Base-by-base conservation (phyloP, 2,797 vertebrate species). In the Pelodytes ibericus region DNA sequence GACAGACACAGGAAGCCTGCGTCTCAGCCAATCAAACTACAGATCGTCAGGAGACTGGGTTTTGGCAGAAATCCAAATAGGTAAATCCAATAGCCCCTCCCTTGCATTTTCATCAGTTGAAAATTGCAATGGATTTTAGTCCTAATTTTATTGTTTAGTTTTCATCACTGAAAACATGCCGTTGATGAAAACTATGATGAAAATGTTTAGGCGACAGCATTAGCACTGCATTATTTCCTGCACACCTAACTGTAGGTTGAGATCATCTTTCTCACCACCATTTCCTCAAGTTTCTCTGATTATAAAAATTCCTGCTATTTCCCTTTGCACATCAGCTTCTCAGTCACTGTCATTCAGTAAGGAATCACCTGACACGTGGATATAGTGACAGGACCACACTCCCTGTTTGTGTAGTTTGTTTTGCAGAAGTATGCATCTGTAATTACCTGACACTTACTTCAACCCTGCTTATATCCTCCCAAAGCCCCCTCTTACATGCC, bases 361-460 rank as follows among this genome's bases (percentile, higher is more conserved):
- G 22, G 16, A 67, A 57, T 69, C 41, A 62, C 61, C 41, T 53
- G 66, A 61, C 62, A 62, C 15, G 2, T 26, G 24, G 36, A 33
- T 18, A 56, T 75, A 33, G 58, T 57, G 74, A 70, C 57, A 69
- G 44, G 57, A 49, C 68, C 26, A 16, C 39, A 58, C 33, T 63
- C 64, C 58, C 16, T 63, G 47, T 27, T 63, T 62, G 9, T 22
- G 25, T 61, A 20, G 22, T 31, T n/a, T 29, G 15, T 1, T 29
- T 49, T 3, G 30, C 22, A 49, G 24, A 65, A 29, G 69, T 41
- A 20, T 61, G 31, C 41, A 56, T 59, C 24, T 78, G 30, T 72
- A 72, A 78, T 80, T 72, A 69, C 49, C 31, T 67, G 56, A 61
- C 68, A 53, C 74, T 24, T 3, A 71, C 33, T 80, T 60, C 41